Percentiles rank a stretch among this genome's conserved stretches.
Evolutionary conservation across 2,888 invertebrate species (phyloP).

Genomic region (Caenorhabditis zanzibari): DNA sequence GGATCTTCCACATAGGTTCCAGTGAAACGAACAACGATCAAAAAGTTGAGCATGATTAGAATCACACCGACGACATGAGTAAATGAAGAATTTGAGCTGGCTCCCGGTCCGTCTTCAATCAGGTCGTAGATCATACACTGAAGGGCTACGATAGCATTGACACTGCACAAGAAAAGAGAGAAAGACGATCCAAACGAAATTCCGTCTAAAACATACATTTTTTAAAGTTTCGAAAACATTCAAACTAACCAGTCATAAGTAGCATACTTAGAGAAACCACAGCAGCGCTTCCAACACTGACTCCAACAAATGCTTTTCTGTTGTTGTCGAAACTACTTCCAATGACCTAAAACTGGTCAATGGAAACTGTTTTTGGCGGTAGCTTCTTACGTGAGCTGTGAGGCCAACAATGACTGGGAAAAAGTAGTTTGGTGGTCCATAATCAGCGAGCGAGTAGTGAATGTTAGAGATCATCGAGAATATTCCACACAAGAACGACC

Average conservation of each 20-base stretch:
- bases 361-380: not conserved
- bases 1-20: slow-evolving; percentile 60
- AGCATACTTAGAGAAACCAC: slow-evolving; percentile 47
- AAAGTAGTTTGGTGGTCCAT: slow-evolving; percentile 69
- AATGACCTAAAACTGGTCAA: slow-evolving; percentile 39
- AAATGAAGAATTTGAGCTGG: slow-evolving; percentile 32
- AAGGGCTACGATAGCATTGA: slow-evolving; percentile 60
- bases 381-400: slow-evolving; percentile 61
- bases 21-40: slow-evolving; percentile 51
- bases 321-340: slow-evolving; percentile 61
- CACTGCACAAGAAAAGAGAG: slow-evolving; percentile 39
- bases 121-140: slow-evolving; percentile 62
- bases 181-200: slow-evolving; percentile 48
- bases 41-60: slow-evolving; percentile 62
- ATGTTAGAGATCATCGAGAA: slow-evolving; percentile 62
- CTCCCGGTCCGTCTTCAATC: slow-evolving; percentile 37
- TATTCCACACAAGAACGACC: slow-evolving; percentile 67
- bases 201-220: slow-evolving; percentile 25
- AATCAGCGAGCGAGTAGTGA: slow-evolving; percentile 60
- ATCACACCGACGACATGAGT: slow-evolving; percentile 63
- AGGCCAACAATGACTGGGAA: slow-evolving; percentile 71
- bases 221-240: not conserved
- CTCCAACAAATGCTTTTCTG: slow-evolving; percentile 54
- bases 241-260: slow-evolving; percentile 37
- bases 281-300: slow-evolving; percentile 66